Base-by-base conservation (phyloP, 2,888 invertebrate genomes). In the Bimastos eiseni region DNA sequence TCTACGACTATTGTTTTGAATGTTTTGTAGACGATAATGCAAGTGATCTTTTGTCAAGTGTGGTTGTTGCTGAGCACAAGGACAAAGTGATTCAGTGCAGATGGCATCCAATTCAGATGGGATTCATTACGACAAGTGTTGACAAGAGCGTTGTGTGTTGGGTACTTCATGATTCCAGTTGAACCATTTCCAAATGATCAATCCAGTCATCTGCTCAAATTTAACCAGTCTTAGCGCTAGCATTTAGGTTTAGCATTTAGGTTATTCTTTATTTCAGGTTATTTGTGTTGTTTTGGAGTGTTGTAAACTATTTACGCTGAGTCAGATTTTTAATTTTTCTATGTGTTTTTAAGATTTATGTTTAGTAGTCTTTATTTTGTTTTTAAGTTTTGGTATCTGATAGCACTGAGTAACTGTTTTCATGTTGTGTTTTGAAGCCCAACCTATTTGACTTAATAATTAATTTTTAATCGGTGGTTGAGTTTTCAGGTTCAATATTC, bases 31-130 rank as follows among this genome's bases (percentile, higher is more conserved):
- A 49, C 49, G 49, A 70, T 70, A n/a, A 70, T 70, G n/a, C n/a
- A 17, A 86, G 21, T 24, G 24, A 17, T 86, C 86, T 34, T 36
- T 36, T 37, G 37, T 86, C 86, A 34, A 86, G 86, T 36, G 36
- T 86, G 21, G 36, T 86, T 86, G 86, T 86, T 86, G 86, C 86
- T 34, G 6, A 86, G 21, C 86, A 86, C 86, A 86, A 37, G 37
- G 86, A 86, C 86, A 86, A 86, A 86, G 86, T 86, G 34, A 86
- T 86, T 86, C 86, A 86, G 86, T 86, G 86, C 86, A 86, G 86
- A 86, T 86, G 86, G 86, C 86, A 86, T 86, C 86, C 86, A 8
- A 86, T 24, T 86, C 21, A 86, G 37, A 36, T 15, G 34, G 37
- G 86, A 1, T 86, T 86, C 34, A 86, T 86, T 24, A 86, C 86